phyloP scores from a whole-genome alignment of 2,888 invertebrate genomes.

The Trissolcus japonicus region DNA sequence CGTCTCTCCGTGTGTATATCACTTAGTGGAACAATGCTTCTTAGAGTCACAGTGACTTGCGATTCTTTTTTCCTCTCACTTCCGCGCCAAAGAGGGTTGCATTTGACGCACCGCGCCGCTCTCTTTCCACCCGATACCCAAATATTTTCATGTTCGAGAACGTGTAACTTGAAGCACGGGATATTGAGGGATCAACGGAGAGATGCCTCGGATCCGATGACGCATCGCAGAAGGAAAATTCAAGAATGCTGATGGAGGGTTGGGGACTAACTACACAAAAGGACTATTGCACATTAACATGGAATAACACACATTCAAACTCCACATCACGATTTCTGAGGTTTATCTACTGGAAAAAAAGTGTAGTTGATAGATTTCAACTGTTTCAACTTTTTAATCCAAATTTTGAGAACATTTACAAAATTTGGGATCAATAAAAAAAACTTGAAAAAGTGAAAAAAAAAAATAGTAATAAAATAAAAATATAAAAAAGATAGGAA shows the following conservation, averaged over 20 bases:
- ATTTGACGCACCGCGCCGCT: slow-evolving; percentile 14
- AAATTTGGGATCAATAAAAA: no score
- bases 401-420: no score
- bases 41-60: slow-evolving; percentile 29
- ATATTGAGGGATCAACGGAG: slow-evolving; percentile 25
- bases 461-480: no score
- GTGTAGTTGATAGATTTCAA: no score
- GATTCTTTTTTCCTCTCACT: slow-evolving; percentile 5
- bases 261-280: slow-evolving; percentile 23
- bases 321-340: no score
- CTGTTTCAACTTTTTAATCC: no score
- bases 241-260: slow-evolving; percentile 40
- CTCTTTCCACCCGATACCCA: slow-evolving; percentile 11
- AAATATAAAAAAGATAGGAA: no score
- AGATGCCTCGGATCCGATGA: slow-evolving; percentile 32
- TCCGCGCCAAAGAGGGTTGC: slow-evolving; percentile 3
- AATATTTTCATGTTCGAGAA: slow-evolving; percentile 40
- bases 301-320: neutral
- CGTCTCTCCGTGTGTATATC: slow-evolving; percentile 9
- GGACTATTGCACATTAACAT: slow-evolving; percentile 9
- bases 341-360: no score
- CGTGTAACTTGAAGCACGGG: slow-evolving; percentile 29
- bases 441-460: no score
- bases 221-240: slow-evolving; percentile 40
- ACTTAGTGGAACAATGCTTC: slow-evolving; percentile 25